Conservation (phyloP, 2,113 vertebrate species). For the Siniperca chuatsi region DNA sequence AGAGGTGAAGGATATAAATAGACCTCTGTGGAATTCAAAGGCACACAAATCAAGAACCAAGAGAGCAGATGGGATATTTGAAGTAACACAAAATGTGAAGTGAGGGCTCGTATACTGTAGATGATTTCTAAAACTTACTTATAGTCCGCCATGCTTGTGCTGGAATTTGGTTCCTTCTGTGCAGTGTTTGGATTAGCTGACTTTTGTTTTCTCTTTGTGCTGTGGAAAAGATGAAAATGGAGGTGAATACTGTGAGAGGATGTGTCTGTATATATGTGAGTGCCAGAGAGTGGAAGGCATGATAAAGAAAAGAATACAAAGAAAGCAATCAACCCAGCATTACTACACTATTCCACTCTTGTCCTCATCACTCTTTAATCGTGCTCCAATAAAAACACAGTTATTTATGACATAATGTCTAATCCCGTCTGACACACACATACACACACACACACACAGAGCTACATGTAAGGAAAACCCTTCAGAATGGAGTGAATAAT, state of each 20-base stretch:
- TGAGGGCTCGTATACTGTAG: neutral
- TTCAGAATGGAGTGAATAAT: constrained; percentile 1
- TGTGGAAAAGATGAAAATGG: constrained; percentile 72
- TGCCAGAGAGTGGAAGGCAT: neutral
- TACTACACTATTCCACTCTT: neutral
- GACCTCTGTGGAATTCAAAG: constrained; percentile 53
- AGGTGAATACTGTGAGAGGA: constrained; percentile 42
- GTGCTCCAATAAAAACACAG: constrained; percentile 1
- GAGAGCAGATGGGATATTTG: constrained; percentile 32
- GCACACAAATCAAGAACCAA: constrained; percentile 39
- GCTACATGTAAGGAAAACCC: neutral
- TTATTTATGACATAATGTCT: constrained; percentile 2
- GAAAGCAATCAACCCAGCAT: neutral
- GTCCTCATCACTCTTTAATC: constrained; percentile 3
- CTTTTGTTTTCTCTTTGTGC: constrained; percentile 77
- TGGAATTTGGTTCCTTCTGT: constrained; percentile 63
- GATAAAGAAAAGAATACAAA: constrained; percentile 17
- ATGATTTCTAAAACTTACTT: constrained; percentile 77
- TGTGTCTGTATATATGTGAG: constrained; percentile 9
- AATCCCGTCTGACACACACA: constrained; percentile 9
- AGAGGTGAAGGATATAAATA: constrained; percentile 62
- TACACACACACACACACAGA: neutral
- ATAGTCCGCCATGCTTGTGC: constrained; percentile 74
- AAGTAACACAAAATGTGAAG: constrained; percentile 13
- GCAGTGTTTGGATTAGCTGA: constrained; percentile 58